Evolutionary conservation across 2,888 invertebrate genomes (phyloP), one percentile per base, ranked within the genome.

Genomic region (Congeria kusceri): DNA sequence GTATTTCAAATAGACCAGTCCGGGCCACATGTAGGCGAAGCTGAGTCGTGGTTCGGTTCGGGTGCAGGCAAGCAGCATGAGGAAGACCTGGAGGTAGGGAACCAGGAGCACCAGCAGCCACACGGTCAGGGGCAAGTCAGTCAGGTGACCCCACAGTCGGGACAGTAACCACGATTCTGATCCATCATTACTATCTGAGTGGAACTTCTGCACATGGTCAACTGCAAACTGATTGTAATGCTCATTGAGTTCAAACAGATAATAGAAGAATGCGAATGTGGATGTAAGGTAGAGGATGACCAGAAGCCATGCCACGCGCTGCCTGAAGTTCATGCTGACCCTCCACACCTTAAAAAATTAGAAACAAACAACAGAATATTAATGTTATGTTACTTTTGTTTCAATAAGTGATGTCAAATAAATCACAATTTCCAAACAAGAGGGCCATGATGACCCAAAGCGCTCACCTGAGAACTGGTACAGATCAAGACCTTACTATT

Each of bases 191-290:
- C 27, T 61, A 3, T 70, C 63, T 2, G 59, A 32, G 75, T 91
- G 91, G 72, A 87, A 89, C 29, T 81, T 80, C 28, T 90, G 85
- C 1, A 89, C 85, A 83, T 92, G 92, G 53, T 92, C 92, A 28
- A 92, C 53, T 0, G 92, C 92, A 81, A 87, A 89, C 18, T 68
- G 73, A 73, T 91, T 92, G 83, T 88, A 92, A 23, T 86, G 86
- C 20, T 91, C 90, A 77, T 89, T 91, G 47, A 92, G 90, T 70
- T 92, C 92, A 86, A 92, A 92, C 53, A 91, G 80, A 77, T 92
- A 92, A 75, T 92, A 91, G 20, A 90, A 86, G 57, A 90, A 81
- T 13, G 84, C 89, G 82, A 90, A 90, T 7, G 91, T 88, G 7
- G 75, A 84, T 23, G 80, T 83, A 11, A 92, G 84, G 80, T 88